These are phyloP conservation scores for Cataglyphis rosenhaueri DNA, from an alignment of 2,888 invertebrate species.

Conservation along the genomic window DNA sequence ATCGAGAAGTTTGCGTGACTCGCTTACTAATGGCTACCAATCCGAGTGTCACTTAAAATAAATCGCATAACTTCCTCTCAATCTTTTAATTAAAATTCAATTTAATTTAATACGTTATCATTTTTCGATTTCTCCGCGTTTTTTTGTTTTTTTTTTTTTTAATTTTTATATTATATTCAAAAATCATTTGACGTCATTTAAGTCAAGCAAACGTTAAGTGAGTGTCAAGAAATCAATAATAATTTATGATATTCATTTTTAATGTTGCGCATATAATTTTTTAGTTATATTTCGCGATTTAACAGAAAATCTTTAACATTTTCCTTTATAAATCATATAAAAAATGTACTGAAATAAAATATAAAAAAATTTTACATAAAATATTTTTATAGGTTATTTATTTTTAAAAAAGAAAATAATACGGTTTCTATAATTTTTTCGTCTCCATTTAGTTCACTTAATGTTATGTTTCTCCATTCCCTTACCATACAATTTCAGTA, in stretches of 20 bases:
- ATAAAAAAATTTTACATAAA: not conserved
- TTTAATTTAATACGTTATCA: conserved; percentile 5
- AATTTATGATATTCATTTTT: not conserved
- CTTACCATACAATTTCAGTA: not conserved
- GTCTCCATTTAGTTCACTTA: not conserved
- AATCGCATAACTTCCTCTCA: not conserved
- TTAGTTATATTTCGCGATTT: not conserved
- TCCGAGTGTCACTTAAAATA: conserved; percentile 34
- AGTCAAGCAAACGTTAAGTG: not conserved
- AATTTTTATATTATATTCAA: not conserved
- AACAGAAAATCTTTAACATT: not conserved
- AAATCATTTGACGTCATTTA: not conserved
- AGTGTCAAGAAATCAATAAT: not conserved
- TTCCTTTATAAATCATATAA: not conserved
- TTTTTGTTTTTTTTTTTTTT: not conserved
- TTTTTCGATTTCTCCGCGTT: not conserved
- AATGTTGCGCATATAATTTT: not conserved
- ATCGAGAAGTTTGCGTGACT: conserved; percentile 46
- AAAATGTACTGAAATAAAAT: not conserved
- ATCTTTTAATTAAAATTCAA: conserved; percentile 29
- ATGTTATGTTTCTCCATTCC: not conserved
- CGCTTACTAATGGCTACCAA: conserved; percentile 19
- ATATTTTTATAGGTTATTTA: not conserved
- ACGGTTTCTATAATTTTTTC: not conserved
- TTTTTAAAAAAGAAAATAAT: not conserved